phyloP scores from a whole-genome alignment of 2,113 vertebrate genomes.

The Phrynosoma blainvillii region DNA sequence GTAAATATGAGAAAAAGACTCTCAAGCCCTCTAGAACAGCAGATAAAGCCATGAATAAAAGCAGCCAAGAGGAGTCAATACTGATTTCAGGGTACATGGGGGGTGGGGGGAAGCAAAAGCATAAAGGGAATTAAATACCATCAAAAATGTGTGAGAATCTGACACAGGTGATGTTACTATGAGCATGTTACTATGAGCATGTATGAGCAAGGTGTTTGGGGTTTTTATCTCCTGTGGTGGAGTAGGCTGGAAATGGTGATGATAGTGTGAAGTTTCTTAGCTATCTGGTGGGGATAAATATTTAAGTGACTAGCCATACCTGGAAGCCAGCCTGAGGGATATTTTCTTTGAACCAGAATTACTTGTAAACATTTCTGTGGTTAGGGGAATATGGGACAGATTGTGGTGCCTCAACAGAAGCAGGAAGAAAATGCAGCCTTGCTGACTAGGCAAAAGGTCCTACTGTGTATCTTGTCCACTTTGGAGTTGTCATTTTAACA shows the following conservation, averaged over 20 bases:
- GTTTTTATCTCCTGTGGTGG: too few relatives aligned
- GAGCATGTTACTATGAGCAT: neutral
- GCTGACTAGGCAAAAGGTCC: neutral
- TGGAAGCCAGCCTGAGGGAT: neutral
- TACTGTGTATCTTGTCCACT: too few relatives aligned
- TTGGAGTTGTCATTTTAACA: too few relatives aligned
- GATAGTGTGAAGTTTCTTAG: neutral
- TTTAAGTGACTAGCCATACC: neutral
- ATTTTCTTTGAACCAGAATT: neutral
- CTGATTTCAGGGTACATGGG: neutral
- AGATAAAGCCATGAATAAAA: neutral
- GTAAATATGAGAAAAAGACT: neutral
- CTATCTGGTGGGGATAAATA: neutral
- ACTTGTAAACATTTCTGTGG: neutral
- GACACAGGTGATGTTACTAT: neutral
- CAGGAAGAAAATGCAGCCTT: neutral
- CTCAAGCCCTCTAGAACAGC: neutral
- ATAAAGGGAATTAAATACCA: neutral
- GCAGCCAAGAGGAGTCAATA: neutral
- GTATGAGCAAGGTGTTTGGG: neutral
- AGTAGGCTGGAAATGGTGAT: neutral
- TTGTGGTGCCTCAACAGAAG: neutral
- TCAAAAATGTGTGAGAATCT: neutral
- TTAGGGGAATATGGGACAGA: neutral
- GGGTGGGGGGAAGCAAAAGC: neutral